phyloP scores from a whole-genome alignment of 2,113 vertebrate species.

The Brachionichthys hirsutus region DNA sequence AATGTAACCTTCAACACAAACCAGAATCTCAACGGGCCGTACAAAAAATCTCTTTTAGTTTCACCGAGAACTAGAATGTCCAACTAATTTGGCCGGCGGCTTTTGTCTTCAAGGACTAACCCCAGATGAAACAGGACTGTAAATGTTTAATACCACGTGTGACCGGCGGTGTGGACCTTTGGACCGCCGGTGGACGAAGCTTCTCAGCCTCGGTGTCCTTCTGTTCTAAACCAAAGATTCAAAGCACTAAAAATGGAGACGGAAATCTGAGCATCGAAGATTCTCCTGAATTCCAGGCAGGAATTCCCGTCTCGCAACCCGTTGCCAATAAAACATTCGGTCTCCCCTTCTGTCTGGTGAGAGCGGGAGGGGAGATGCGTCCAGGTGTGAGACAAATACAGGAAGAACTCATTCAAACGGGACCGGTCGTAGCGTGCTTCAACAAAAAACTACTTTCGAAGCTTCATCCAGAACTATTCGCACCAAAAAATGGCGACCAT shows the following conservation, averaged over 20 bases:
- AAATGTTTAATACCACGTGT: slow-evolving; percentile 59
- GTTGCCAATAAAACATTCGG: slow-evolving; percentile 43
- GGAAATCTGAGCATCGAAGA: slow-evolving; percentile 16
- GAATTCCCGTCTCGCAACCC: slow-evolving; percentile 58
- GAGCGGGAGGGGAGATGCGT: neutral
- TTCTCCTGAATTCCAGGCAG: slow-evolving; percentile 38
- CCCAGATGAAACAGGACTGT: slow-evolving; percentile 36
- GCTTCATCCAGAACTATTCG: no score
- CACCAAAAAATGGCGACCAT: no score
- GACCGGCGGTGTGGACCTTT: slow-evolving; percentile 43
- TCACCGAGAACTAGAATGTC: slow-evolving; percentile 19
- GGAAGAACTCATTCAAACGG: slow-evolving; percentile 1
- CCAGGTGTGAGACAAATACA: slow-evolving; percentile 29
- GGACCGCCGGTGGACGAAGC: slow-evolving; percentile 26
- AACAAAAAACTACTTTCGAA: no score
- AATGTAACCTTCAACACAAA: slow-evolving; percentile 70
- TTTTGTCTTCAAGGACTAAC: slow-evolving; percentile 8
- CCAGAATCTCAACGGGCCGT: slow-evolving; percentile 52
- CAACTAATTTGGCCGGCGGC: neutral
- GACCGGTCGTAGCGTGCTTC: neutral
- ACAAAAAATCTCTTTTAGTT: slow-evolving; percentile 26
- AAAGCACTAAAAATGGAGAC: slow-evolving; percentile 19
- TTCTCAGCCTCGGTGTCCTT: slow-evolving; percentile 26
- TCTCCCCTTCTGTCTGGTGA: slow-evolving; percentile 4
- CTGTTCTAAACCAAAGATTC: slow-evolving; percentile 34